phyloP scores from a whole-genome alignment of 1,140 invertebrate species.

The Drosophila erecta region DNA sequence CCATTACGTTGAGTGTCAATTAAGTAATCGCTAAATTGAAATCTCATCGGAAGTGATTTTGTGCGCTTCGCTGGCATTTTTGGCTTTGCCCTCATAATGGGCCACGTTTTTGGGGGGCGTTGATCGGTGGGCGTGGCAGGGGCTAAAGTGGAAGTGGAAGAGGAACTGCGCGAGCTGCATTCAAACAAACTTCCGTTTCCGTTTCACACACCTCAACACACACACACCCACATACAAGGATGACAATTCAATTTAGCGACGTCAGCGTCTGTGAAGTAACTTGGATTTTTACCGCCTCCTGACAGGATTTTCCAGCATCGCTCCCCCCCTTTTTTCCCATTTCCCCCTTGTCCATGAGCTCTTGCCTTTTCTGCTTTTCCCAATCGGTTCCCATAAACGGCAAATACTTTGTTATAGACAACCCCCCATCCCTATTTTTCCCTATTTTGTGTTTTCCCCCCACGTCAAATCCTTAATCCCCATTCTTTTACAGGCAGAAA shows the following conservation, averaged over 20 bases:
- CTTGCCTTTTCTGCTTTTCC: constrained; percentile 29
- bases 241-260: constrained; percentile 68
- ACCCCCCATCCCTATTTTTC: neutral
- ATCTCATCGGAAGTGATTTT: constrained; percentile 82
- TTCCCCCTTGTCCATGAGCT: neutral
- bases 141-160: constrained; percentile 13
- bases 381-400: constrained; percentile 51
- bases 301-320: neutral
- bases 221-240: constrained; percentile 26
- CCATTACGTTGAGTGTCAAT: constrained; percentile 81
- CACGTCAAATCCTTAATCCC: constrained; percentile 47
- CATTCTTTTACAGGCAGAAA: constrained; percentile 49
- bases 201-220: constrained; percentile 42
- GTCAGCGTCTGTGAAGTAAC: constrained; percentile 47
- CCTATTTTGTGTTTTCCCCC: constrained; percentile 12
- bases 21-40: constrained; percentile 81
- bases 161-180: constrained; percentile 58
- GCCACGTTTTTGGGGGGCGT: constrained; percentile 16
- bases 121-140: neutral
- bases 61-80: constrained; percentile 64
- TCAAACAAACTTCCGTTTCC: constrained; percentile 79
- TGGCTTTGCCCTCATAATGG: constrained; percentile 52
- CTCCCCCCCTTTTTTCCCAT: neutral
- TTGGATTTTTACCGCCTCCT: neutral
- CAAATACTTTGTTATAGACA: constrained; percentile 53